These are phyloP conservation scores for Babylonia areolata DNA, from an alignment of 1,140 invertebrate genomes.

Conservation along the genomic window DNA sequence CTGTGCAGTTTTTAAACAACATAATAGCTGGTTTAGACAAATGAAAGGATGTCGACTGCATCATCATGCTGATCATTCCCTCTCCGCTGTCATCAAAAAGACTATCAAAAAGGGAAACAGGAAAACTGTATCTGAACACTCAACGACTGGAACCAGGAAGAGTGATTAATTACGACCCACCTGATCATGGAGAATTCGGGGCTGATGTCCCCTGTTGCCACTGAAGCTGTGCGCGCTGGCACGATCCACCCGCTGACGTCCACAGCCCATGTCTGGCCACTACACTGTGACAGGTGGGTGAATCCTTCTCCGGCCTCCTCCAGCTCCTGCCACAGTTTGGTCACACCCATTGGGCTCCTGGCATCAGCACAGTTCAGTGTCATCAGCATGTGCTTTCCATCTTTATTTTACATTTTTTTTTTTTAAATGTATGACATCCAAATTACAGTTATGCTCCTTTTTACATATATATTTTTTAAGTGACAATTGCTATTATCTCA, in stretches of 20 bases:
- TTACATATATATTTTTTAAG: too few species aligned
- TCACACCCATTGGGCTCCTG: constrained; percentile 36
- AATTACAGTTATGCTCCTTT: too few species aligned
- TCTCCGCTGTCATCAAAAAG: not conserved
- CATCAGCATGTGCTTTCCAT: too few species aligned
- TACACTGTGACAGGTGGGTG: not conserved
- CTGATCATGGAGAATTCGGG: constrained; percentile 9
- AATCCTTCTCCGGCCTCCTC: not conserved
- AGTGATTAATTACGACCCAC: not conserved
- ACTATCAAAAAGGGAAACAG: not conserved
- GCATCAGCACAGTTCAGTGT: not conserved
- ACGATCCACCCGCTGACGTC: constrained; percentile 41
- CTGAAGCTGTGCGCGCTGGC: not conserved
- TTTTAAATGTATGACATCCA: too few species aligned
- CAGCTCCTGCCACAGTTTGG: constrained; percentile 30
- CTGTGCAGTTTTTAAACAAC: not conserved
- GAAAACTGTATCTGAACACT: not conserved
- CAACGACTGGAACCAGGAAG: too few species aligned
- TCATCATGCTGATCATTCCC: not conserved
- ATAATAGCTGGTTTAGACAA: not conserved
- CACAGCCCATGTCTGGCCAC: constrained; percentile 34
- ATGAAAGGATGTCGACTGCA: too few species aligned
- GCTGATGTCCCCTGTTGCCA: not conserved
- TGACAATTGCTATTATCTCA: too few species aligned
- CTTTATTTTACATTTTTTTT: too few species aligned